phyloP scores from a whole-genome alignment of 2,113 vertebrate genomes.

The Cheirogaleus medius region DNA sequence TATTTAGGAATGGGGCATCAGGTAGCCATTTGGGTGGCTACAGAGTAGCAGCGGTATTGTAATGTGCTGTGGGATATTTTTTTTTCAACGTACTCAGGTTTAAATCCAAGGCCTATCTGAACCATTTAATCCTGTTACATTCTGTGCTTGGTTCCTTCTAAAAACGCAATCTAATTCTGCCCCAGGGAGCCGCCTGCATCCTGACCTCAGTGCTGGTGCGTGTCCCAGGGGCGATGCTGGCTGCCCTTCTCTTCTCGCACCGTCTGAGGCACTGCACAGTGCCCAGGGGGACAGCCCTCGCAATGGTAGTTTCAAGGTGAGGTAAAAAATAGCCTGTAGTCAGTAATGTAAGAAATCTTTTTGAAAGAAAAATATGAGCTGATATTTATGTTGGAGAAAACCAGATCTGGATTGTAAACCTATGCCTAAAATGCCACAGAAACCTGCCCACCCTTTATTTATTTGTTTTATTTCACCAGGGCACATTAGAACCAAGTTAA shows the following conservation, averaged over 20 bases:
- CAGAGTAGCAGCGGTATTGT: constrained; percentile 87
- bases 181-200: constrained; percentile 74
- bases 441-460: constrained; percentile 71
- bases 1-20: constrained; percentile 74
- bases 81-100: constrained; percentile 60
- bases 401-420: constrained; percentile 60
- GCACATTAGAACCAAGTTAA: constrained; percentile 90
- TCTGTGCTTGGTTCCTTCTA: constrained; percentile 84
- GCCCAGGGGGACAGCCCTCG: constrained; percentile 79
- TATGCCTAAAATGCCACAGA: constrained; percentile 64
- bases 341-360: constrained; percentile 63
- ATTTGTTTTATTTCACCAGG: constrained; percentile 75
- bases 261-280: constrained; percentile 76
- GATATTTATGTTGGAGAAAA: constrained; percentile 76
- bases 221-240: constrained; percentile 69
- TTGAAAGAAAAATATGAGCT: constrained; percentile 80
- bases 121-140: constrained; percentile 75
- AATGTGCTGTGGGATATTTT: constrained; percentile 74
- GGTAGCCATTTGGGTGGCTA: constrained; percentile 84
- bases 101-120: constrained; percentile 69
- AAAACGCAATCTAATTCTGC: constrained; percentile 70
- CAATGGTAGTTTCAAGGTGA: constrained; percentile 86
- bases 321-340: constrained; percentile 83
- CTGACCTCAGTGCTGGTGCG: constrained; percentile 69
- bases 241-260: constrained; percentile 81